Evolutionary conservation across 1,140 invertebrate genomes (phyloP).

Genomic region (Nephotettix cincticeps): DNA sequence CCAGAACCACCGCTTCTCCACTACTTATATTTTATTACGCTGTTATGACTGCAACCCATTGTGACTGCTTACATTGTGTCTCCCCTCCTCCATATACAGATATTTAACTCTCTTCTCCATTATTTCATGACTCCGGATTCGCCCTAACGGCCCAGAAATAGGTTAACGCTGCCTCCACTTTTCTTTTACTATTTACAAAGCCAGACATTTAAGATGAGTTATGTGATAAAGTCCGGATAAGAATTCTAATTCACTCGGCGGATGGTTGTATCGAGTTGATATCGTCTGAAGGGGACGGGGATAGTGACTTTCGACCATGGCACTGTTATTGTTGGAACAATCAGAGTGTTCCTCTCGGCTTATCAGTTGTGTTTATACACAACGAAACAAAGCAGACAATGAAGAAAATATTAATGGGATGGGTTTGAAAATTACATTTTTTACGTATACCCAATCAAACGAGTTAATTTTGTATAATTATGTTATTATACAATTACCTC

Average conservation of each 20-base stretch:
- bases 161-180: conserved; percentile 2
- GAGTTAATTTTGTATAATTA: too few relatives aligned
- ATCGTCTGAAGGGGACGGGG: too few relatives aligned
- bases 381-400: too few relatives aligned
- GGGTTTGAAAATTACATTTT: too few relatives aligned
- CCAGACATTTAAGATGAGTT: conserved; percentile 1
- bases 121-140: not conserved
- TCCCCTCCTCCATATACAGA: too few relatives aligned
- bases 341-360: too few relatives aligned
- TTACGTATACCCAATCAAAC: too few relatives aligned
- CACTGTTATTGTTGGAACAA: too few relatives aligned
- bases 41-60: not conserved
- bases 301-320: too few relatives aligned
- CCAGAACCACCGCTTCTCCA: not conserved
- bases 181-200: conserved; percentile 8
- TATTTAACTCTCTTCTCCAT: not conserved
- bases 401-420: too few relatives aligned
- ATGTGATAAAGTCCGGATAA: conserved; percentile 9
- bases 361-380: too few relatives aligned
- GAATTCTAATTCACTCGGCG: not conserved
- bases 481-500: too few relatives aligned
- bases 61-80: not conserved
- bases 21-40: conserved; percentile 10
- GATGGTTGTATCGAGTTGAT: not conserved
- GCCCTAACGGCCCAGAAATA: conserved; percentile 3